Evolutionary conservation across 2,888 invertebrate species (phyloP).

Genomic region (Dryobota labecula): DNA sequence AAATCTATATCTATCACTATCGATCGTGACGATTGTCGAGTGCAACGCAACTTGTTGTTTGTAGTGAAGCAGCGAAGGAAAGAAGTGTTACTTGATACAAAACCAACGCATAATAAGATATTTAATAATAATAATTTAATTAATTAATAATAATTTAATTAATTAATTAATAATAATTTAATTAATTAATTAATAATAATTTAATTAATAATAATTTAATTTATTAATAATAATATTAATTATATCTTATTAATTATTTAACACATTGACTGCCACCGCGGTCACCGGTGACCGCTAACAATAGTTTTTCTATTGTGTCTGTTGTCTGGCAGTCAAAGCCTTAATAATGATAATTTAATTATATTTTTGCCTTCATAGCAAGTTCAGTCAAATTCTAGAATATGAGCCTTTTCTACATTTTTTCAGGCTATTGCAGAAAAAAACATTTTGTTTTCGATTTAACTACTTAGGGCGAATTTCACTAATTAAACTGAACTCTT

Average conservation of each 20-base stretch:
- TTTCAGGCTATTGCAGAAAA: background rate
- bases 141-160: no score
- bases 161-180: no score
- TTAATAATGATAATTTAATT: no score
- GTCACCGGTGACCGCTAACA: no score
- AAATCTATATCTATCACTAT: conserved; percentile 61
- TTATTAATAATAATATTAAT: no score
- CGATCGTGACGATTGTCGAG: conserved; percentile 66
- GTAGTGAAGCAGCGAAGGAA: background rate
- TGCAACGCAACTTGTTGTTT: conserved; percentile 43
- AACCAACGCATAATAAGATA: background rate
- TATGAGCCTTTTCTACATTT: background rate
- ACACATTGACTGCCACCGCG: no score
- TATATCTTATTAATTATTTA: no score
- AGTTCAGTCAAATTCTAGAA: background rate
- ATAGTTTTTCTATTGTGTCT: no score
- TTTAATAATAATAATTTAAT: no score
- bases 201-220: no score
- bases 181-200: no score
- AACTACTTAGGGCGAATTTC: background rate
- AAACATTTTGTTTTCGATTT: background rate
- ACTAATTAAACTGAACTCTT: background rate
- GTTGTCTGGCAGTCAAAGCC: no score
- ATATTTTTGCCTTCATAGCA: background rate
- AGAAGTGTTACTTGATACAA: conserved; percentile 20